These are phyloP conservation scores for Incurvaria masculella DNA, from an alignment of 2,888 invertebrate species.

Conservation along the genomic window DNA sequence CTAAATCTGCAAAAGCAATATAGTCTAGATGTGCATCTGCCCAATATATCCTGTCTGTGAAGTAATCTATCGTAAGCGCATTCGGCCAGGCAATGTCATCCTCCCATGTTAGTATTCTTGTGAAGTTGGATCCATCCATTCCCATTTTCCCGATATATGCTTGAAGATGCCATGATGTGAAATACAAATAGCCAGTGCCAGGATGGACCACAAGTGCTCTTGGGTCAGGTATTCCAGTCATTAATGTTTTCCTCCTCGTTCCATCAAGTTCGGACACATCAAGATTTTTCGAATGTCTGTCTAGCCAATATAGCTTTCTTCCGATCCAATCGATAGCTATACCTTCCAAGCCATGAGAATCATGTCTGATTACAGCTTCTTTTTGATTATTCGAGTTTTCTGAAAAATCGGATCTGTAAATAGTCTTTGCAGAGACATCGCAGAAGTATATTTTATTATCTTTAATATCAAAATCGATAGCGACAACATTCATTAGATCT, in stretches of 20 bases:
- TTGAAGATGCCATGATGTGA: constrained; percentile 93
- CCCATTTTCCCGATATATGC: constrained; percentile 96
- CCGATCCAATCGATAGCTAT: constrained; percentile 97
- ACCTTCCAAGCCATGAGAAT: constrained; percentile 96
- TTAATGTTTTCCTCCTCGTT: constrained; percentile 82
- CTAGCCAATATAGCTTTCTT: constrained; percentile 95
- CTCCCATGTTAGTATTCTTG: constrained; percentile 85
- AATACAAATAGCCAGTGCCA: constrained; percentile 89
- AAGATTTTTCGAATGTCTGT: constrained; percentile 90
- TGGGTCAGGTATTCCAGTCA: constrained; percentile 88
- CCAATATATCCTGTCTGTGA: constrained; percentile 94
- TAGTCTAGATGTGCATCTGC: constrained; percentile 98
- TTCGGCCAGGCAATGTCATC: constrained; percentile 99
- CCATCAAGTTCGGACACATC: constrained; percentile 95
- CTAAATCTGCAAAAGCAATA: constrained; percentile 91
- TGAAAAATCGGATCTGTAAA: constrained; percentile 69
- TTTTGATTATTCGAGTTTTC: constrained; percentile 59
- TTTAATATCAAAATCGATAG: constrained; percentile 87
- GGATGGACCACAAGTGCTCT: constrained; percentile 95
- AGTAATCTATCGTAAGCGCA: constrained; percentile 94
- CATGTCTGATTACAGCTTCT: constrained; percentile 86
- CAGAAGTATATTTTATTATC: constrained; percentile 91
- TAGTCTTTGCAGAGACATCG: constrained; percentile 94
- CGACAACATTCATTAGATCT: constrained; percentile 95
- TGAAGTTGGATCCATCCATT: constrained; percentile 94